A percentile compares a stretch with the other conserved stretches of the same genome.
Evolutionary conservation across 1,140 invertebrate species (phyloP).

Genomic region (Drosophila saltans): DNA sequence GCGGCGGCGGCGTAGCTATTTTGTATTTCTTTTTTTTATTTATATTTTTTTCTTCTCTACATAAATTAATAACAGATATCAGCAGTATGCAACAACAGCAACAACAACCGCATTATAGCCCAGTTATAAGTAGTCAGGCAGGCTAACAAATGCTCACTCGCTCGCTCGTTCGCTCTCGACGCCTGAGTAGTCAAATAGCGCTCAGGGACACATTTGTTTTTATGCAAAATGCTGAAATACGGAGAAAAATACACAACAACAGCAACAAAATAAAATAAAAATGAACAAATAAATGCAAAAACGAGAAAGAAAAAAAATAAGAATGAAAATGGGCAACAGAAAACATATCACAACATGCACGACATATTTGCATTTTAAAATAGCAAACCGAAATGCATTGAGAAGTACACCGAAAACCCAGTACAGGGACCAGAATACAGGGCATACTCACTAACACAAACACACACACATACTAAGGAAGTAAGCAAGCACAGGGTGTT

Average conservation of each 20-base stretch:
- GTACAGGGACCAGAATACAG: not conserved
- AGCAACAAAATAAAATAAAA: conserved; percentile 20
- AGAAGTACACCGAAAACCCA: not conserved
- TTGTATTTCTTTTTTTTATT: conserved; percentile 12
- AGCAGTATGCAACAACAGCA: conserved; percentile 44
- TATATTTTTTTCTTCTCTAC: conserved; percentile 37
- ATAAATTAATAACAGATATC: conserved; percentile 82
- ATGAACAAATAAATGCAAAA: conserved; percentile 35
- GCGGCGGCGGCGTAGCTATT: conserved; percentile 27
- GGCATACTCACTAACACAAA: not conserved
- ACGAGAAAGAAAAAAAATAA: not conserved
- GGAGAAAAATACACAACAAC: conserved; percentile 15
- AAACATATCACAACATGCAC: conserved; percentile 73
- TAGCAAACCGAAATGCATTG: conserved; percentile 32
- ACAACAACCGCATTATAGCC: conserved; percentile 62
- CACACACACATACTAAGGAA: not conserved
- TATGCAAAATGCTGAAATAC: conserved; percentile 44
- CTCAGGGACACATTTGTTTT: conserved; percentile 75
- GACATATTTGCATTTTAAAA: conserved; percentile 78
- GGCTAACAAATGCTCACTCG: not conserved
- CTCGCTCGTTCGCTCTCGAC: conserved; percentile 34
- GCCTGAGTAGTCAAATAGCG: conserved; percentile 61
- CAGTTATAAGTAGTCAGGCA: conserved; percentile 70
- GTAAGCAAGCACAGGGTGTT: conserved; percentile 27
- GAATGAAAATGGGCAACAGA: conserved; percentile 27